Conservation (phyloP, 2,113 vertebrate genomes). For the Neolamprologus fasciatus region DNA sequence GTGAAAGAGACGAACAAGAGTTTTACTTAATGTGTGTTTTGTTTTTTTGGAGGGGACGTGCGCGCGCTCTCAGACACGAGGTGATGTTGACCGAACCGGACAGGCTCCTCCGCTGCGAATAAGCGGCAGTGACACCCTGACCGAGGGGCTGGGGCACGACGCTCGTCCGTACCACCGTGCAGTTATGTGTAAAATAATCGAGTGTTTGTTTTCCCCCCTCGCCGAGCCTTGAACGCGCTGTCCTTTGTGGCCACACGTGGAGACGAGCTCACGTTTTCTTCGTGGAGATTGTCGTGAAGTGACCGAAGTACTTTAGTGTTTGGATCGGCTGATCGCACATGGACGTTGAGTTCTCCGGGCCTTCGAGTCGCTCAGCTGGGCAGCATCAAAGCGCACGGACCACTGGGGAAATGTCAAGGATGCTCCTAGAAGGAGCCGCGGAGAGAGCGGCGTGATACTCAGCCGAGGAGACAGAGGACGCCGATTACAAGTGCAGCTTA, state of each 20-base stretch:
- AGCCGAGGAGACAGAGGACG: background rate
- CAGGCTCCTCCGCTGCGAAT: slow-evolving; percentile 1
- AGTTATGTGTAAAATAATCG: background rate
- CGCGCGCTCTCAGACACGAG: background rate
- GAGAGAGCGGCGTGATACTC: background rate
- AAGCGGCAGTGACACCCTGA: slow-evolving; percentile 13
- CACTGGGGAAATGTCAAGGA: slow-evolving; percentile 31
- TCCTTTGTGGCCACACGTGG: background rate
- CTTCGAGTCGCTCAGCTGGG: background rate
- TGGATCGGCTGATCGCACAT: background rate
- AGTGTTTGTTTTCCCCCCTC: background rate
- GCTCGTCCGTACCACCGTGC: background rate
- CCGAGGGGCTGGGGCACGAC: background rate
- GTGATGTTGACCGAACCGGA: slow-evolving; percentile 18
- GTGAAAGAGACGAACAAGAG: background rate
- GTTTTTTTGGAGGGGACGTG: background rate
- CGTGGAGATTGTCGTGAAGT: background rate
- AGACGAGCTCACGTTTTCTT: background rate
- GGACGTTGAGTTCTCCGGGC: background rate
- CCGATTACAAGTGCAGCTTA: background rate
- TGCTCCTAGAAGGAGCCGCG: background rate
- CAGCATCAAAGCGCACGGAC: background rate
- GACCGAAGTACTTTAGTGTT: background rate
- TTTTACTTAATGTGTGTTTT: background rate
- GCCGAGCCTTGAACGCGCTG: background rate